Percentiles rank a stretch among this genome's conserved stretches.
Conservation (phyloP, 2,797 vertebrate species). For the Fratercula arctica region DNA sequence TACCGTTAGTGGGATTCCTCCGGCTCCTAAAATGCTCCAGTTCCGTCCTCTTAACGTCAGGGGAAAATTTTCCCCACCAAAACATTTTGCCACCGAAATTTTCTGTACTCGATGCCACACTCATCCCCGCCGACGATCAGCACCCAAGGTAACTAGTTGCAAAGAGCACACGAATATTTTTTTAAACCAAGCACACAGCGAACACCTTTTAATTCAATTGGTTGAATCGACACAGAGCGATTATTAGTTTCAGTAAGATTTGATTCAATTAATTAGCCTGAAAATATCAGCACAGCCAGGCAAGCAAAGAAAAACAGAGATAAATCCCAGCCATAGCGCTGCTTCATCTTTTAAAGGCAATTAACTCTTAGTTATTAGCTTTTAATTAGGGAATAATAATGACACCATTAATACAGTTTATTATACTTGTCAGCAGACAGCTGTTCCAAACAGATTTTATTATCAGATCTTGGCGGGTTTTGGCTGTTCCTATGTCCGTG, state of each 20-base stretch:
- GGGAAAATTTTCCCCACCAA: neutral
- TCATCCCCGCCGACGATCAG: fast-evolving
- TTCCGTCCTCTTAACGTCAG: neutral
- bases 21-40: neutral
- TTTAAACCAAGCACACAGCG: neutral
- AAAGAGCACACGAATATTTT: neutral
- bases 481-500: neutral
- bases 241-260: constrained; percentile 68
- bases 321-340: constrained; percentile 70
- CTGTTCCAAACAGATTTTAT: constrained; percentile 70
- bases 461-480: constrained; percentile 47
- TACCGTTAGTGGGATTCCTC: neutral
- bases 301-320: constrained; percentile 74
- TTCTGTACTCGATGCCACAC: fast-evolving
- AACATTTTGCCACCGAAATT: fast-evolving
- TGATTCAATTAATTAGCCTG: constrained; percentile 77
- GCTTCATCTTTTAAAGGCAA: constrained; percentile 80
- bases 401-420: constrained; percentile 78
- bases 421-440: constrained; percentile 78
- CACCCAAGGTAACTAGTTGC: neutral
- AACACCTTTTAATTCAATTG: constrained; percentile 49
- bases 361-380: constrained; percentile 81
- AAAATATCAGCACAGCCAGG: constrained; percentile 74
- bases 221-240: constrained; percentile 19
- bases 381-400: constrained; percentile 82